Conservation (phyloP, 1,140 invertebrate genomes). For the Heliothis virescens region DNA sequence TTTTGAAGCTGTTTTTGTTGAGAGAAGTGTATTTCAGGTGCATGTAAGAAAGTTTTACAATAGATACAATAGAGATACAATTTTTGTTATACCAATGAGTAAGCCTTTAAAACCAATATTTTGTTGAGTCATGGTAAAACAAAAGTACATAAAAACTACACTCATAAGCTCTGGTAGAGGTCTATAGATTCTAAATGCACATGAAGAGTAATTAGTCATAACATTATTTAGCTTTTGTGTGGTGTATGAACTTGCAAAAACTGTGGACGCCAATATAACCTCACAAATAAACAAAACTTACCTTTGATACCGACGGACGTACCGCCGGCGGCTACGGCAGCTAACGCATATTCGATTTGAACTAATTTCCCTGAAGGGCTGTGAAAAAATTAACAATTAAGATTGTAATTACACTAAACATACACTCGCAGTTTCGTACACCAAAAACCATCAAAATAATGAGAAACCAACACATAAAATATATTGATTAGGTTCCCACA, state of each 20-base stretch:
- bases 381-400: slow-evolving; percentile 73
- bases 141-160: no score
- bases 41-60: no score
- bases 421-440: not conserved
- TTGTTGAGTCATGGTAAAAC: no score
- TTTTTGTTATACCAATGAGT: no score
- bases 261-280: slow-evolving; percentile 61
- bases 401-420: slow-evolving; percentile 24
- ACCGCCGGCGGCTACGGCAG: slow-evolving; percentile 99
- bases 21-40: no score
- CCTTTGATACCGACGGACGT: slow-evolving; percentile 99
- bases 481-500: not conserved
- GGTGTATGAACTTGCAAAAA: not conserved
- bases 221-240: no score
- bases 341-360: slow-evolving; percentile 99
- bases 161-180: no score
- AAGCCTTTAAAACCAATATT: no score
- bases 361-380: slow-evolving; percentile 99
- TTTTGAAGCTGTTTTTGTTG: no score
- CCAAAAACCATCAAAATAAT: slow-evolving; percentile 1
- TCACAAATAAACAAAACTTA: slow-evolving; percentile 75
- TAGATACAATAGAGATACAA: no score
- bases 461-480: not conserved
- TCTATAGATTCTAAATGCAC: no score
- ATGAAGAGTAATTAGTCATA: no score